Evolutionary conservation across 2,888 invertebrate species (phyloP), one percentile per base, ranked within the genome.

Genomic region (Acleris cristana): DNA sequence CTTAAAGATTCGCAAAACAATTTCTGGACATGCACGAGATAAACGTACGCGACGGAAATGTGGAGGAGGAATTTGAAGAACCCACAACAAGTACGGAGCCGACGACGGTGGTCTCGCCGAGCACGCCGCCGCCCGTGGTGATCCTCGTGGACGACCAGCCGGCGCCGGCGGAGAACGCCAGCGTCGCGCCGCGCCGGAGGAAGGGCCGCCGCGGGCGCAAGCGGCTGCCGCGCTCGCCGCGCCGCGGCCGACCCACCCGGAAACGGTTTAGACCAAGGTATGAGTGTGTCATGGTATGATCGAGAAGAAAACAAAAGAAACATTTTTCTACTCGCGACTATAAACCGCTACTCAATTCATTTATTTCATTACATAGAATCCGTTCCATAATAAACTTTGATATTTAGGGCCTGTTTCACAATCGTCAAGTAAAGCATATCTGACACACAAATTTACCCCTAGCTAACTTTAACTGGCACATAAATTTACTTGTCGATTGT

Each of bases 11-110:
- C 79, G 95, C 95, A 12, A 95, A 95, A 77, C 94, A 95, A 73
- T 96, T 96, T 80, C 92, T 96, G 55, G 96, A 96, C 76, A 93
- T 94, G 40, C 94, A 94, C 61, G 94, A 94, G 79, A 93, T 94
- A 68, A 89, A 92, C 72, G 86, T 90, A 14, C 85, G 90, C 44
- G 91, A 90, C 53, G 92, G 90, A 10, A 90, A 85, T 71, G 78
- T 86, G 48, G 88, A 90, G 71, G 84, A 85, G 70, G 76, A 87
- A 54, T 74, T 87, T 52, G 90, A 90, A 74, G 71, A 84, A 60
- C 87, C 90, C 74, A 84, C 76, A 55, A 89, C 86, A n/a, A 88
- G 83, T 40, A 87, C 83, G 7, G 87, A 73, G 71, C 79, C 80
- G 51, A 84, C 83, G 7, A 85, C 85, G 2, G 84, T 83, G 1